Evolutionary conservation across 1,140 invertebrate genomes (phyloP).

Genomic region (Solenopsis fugax): DNA sequence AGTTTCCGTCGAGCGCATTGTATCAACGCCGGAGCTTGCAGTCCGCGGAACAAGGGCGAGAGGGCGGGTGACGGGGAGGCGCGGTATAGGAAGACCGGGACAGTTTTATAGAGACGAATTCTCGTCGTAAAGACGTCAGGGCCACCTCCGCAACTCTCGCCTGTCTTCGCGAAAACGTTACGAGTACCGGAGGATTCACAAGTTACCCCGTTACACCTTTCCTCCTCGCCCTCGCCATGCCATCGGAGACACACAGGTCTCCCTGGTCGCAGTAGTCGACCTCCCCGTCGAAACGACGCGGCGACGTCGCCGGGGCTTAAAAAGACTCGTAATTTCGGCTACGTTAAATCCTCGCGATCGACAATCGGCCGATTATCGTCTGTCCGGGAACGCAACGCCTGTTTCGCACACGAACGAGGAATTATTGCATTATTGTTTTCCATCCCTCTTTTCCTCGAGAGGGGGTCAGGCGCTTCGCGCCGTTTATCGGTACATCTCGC

Average conservation of each 20-base stretch:
- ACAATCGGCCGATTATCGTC: conserved; percentile 23
- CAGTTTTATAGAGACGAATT: conserved; percentile 85
- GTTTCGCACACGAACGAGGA: conserved; percentile 4
- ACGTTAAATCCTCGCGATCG: conserved; percentile 65
- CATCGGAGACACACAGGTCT: conserved; percentile 65
- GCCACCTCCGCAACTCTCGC: conserved; percentile 77
- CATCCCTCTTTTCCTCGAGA: neutral
- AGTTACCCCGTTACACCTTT: conserved; percentile 77
- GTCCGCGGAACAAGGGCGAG: conserved; percentile 50
- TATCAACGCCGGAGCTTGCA: conserved; percentile 67
- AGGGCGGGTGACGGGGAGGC: neutral
- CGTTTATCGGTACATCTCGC: conserved; percentile 31
- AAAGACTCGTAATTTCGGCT: conserved; percentile 69
- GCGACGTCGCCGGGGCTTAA: neutral
- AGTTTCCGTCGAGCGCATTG: conserved; percentile 69
- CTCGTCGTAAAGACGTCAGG: conserved; percentile 83
- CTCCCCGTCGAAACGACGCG: neutral
- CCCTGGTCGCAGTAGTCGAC: neutral
- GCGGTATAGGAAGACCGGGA: conserved; percentile 75
- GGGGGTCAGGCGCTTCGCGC: neutral
- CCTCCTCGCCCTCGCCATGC: conserved; percentile 58
- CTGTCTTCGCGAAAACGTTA: conserved; percentile 76
- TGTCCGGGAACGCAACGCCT: neutral
- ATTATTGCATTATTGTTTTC: conserved; percentile 9
- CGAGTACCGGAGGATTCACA: conserved; percentile 79